Percentiles rank a stretch among this genome's conserved stretches.
phyloP scores from a whole-genome alignment of 2,888 invertebrate genomes.

The Aphidoletes aphidimyza region DNA sequence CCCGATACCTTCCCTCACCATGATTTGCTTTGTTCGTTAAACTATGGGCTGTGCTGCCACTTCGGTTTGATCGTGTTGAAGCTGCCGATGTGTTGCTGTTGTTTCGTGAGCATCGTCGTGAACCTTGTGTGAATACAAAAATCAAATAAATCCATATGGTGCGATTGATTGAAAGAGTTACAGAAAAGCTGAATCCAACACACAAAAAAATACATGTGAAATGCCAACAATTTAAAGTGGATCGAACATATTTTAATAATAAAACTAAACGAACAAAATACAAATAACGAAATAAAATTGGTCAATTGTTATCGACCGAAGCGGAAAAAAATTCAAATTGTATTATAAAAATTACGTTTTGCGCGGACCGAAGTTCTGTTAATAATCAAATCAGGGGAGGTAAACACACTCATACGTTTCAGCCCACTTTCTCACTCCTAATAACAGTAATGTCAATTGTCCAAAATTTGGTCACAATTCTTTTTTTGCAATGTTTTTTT shows the following conservation, averaged over 20 bases:
- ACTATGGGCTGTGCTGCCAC: conserved; percentile 59
- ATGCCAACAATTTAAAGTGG: background rate
- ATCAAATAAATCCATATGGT: too few species aligned
- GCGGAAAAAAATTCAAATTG: background rate
- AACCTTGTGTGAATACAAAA: conserved; percentile 64
- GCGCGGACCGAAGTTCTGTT: background rate
- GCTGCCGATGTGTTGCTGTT: conserved; percentile 83
- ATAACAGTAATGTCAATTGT: background rate
- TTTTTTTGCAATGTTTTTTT: background rate
- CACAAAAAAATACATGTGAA: background rate
- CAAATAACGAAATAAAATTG: background rate
- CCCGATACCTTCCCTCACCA: background rate
- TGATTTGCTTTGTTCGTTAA: background rate
- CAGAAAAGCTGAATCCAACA: background rate
- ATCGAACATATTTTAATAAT: background rate
- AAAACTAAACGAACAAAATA: background rate
- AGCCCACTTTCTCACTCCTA: background rate
- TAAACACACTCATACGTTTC: background rate
- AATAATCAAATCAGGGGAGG: background rate
- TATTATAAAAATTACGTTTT: background rate
- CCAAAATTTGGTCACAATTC: background rate
- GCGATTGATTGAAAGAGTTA: background rate
- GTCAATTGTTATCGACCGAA: background rate
- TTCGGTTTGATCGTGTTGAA: conserved; percentile 76
- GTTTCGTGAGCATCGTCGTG: conserved; percentile 78